A percentile compares a stretch with the other conserved stretches of the same genome.
Conservation (phyloP, 2,113 vertebrate species). For the Hippolais icterina region DNA sequence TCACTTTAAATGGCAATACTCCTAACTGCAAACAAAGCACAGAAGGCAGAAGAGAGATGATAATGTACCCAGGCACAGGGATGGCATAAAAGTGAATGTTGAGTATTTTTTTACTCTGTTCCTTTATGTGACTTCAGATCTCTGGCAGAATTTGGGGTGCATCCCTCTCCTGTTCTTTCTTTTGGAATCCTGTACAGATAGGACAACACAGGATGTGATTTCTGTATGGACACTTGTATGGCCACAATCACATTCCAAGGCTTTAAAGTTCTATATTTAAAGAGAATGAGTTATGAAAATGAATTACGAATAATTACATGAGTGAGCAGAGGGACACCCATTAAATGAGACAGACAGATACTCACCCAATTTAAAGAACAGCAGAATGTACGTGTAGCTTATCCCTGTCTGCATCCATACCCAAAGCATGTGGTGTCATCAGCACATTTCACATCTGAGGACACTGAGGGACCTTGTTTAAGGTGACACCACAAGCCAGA, state of each 20-base stretch:
- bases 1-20: slow-evolving; percentile 23
- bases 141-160: not conserved
- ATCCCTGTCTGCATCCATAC: not conserved
- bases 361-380: not conserved
- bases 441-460: not conserved
- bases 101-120: not conserved
- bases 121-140: not conserved
- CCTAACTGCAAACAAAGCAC: slow-evolving; percentile 23
- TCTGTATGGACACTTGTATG: not conserved
- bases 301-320: not conserved
- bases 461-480: not conserved
- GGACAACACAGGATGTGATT: not conserved
- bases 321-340: not conserved
- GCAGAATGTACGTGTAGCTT: not conserved
- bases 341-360: not conserved
- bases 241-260: not conserved
- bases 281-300: not conserved
- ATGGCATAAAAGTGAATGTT: not conserved
- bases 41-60: slow-evolving; percentile 13
- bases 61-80: not conserved
- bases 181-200: not conserved
- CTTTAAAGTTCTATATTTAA: not conserved
- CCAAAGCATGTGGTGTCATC: not conserved
- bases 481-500: not conserved
- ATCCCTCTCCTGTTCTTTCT: not conserved